A percentile compares a stretch with the other conserved stretches of the same genome.
Conservation (phyloP, 64 coral and sea anemone genomes). For the Stylophora pistillata region DNA sequence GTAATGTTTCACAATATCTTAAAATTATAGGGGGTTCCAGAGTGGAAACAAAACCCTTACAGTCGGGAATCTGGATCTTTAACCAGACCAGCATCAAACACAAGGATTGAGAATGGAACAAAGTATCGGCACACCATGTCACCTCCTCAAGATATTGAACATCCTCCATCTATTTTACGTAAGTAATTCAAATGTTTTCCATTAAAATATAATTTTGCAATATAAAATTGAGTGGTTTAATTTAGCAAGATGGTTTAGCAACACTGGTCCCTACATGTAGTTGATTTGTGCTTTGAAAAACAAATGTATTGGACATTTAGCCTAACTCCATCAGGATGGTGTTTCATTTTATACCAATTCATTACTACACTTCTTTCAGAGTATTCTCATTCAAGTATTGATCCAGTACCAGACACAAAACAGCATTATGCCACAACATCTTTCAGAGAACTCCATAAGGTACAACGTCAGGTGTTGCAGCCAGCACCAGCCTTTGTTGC, state of each 20-base stretch:
- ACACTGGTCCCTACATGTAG: too few relatives aligned
- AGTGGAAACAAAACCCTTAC: conserved; percentile 55
- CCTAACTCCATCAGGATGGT: neutral
- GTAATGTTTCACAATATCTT: neutral
- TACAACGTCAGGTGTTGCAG: conserved; percentile 82
- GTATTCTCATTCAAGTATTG: conserved; percentile 73
- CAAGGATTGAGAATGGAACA: conserved; percentile 23
- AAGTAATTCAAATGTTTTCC: conserved; percentile 7
- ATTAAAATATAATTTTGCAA: too few relatives aligned
- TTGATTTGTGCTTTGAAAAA: too few relatives aligned
- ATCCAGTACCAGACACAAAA: conserved; percentile 50
- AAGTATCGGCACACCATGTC: conserved; percentile 47
- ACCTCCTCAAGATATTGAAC: conserved; percentile 55
- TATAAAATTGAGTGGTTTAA: too few relatives aligned
- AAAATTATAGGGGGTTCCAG: conserved; percentile 25
- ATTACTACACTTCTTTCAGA: conserved; percentile 41
- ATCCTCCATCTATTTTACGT: conserved; percentile 64
- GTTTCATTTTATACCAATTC: neutral
- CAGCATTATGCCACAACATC: conserved; percentile 73
- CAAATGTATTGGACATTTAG: too few relatives aligned
- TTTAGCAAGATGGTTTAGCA: too few relatives aligned
- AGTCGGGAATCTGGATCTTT: neutral
- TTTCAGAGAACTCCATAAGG: conserved; percentile 84
- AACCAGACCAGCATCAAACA: conserved; percentile 60
- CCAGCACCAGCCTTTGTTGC: conserved; percentile 61